Base-by-base conservation (phyloP, 2,113 vertebrate genomes). In the Hippocampus barbouri region DNA sequence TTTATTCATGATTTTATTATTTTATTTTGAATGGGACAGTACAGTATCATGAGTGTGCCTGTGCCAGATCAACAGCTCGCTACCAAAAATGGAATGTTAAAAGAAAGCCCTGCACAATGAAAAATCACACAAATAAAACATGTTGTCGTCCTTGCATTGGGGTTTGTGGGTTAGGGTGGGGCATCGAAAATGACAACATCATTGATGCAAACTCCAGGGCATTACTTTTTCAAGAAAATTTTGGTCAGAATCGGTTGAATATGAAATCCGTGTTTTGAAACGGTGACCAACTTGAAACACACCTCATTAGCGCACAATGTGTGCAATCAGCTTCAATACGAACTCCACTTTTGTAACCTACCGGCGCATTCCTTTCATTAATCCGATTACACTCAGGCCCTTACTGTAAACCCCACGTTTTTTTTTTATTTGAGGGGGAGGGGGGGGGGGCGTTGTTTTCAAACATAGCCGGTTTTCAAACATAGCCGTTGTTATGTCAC, bases 331-430 rank as follows among this genome's bases (percentile, higher is more conserved):
- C 21, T 27, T 5, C 14, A 38, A 6, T 23, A 41, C 15, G 27
- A 56, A 53, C 27, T 70, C 18, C 57, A 10, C 34, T 64, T 63
- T 59, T 27, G 63, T 41, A 23, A 65, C 63, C 43, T 23, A 65
- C 27, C 16, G 20, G 1, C 8, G 23, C 4, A 45, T 54, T 70
- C 4, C 18, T 68, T 68, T 71, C 11, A 65, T n/a, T 65, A 65
- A 65, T 65, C 63, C 43, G 63, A 21, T 10, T 47, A 70, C 56
- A 68, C 64, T 43, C 27, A 64, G 15, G 40, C 57, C 15, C 51
- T 40, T 23, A 62, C 1, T 16, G 30, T 51, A 73, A 65, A 70
- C 62, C 45, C 34, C 62, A 38, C 49, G 56, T 71, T 57, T 43
- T 73, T 56, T 30, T 47, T 49, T 49, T 49, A 3, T 18, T 49